Evolutionary conservation across 2,113 vertebrate genomes (phyloP), one percentile per base, ranked within the genome.

Genomic region (Danionella cerebrum): DNA sequence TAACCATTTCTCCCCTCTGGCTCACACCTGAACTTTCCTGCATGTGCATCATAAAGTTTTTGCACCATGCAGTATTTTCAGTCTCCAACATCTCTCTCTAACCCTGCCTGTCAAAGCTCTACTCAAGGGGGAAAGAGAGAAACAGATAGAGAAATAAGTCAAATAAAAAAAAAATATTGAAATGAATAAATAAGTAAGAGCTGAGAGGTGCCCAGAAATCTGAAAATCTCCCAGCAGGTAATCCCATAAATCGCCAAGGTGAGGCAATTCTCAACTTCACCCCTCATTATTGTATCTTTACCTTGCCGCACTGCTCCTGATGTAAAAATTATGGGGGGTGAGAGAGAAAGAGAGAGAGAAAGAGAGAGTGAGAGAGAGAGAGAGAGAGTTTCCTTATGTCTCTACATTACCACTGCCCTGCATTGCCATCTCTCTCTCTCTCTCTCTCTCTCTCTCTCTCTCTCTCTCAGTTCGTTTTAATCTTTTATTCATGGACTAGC

Each of bases 401-500:
- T 84, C 86, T 89, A 90, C 89, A 85, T 87, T 92, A 89, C 90
- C 88, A 76, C 82, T 91, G 89, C 93, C 90, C 89, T 91, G 88
- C 89, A 77, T 77, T 76, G 78, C 75, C 53, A 48, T 75, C 51
- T 45, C 38, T 71, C 44, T 51, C 54, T 57, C 33, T 65, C 48
- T 63, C 39, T 64, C 38, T 70, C 66, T 74, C 72, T 27, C 67
- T 13, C 65, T 65, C 31, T 44, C 63, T 19, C 62, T 54, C 16
- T 19, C 38, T 24, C 65, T 68, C 67, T 47, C 52, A 59, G 59
- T 47, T 48, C 77, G 93, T 94, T 96, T 96, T 94, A 95, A 98
- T 97, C 94, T 98, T 98, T 98, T 97, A 98, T 98, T 97, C 94
- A 98, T 98, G 92, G 93, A 93, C 92, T 97, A 95, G 94, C 94